Base-by-base conservation (phyloP, 2,113 vertebrate species). In the Gulo gulo region DNA sequence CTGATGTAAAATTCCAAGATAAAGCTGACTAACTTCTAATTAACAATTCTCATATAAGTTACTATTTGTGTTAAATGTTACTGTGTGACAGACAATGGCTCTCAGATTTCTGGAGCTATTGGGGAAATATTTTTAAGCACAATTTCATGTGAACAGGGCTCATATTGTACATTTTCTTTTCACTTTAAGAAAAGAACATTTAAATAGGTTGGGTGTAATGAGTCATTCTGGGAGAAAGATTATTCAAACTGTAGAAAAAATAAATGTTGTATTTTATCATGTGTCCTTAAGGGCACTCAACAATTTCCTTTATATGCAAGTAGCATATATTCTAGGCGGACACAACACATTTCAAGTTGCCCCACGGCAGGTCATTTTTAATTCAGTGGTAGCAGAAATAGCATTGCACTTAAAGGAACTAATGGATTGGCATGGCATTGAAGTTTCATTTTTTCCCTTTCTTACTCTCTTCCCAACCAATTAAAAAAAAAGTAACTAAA, bases 1-100 rank as follows among this genome's bases (percentile, higher is more conserved):
- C 82, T 97, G 93, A 97, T 89, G 34, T 97, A 96, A 97, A 98
- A 95, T 98, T 98, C 95, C 93, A 89, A 97, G 96, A 98, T 96
- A 95, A 97, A 98, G 95, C 42, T 84, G 95, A 73, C 50, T 93
- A 94, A 97, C 88, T 95, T 97, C 82, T 95, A 97, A 97, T 97
- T 97, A 97, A 95, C 89, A 97, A 83, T 96, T 94, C 59, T 80
- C 34, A 29, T 14, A 10, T 24, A 89, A 96, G 85, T 94, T 71
- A 88, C 59, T 69, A 36, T 97, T 95, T 97, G 67, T 71, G n/a
- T 8, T 90, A 55, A 71, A 29, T 92, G 74, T 93, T 93, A 94
- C 13, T 57, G 21, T 39, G 20, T 1, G 7, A 52, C 23, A 74
- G 42, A 65, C n/a, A 90, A 91, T 69, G 59, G 45, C 31, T 81